Evolutionary conservation across 2,113 vertebrate genomes (phyloP).

Genomic region (Brienomyrus brachyistius): DNA sequence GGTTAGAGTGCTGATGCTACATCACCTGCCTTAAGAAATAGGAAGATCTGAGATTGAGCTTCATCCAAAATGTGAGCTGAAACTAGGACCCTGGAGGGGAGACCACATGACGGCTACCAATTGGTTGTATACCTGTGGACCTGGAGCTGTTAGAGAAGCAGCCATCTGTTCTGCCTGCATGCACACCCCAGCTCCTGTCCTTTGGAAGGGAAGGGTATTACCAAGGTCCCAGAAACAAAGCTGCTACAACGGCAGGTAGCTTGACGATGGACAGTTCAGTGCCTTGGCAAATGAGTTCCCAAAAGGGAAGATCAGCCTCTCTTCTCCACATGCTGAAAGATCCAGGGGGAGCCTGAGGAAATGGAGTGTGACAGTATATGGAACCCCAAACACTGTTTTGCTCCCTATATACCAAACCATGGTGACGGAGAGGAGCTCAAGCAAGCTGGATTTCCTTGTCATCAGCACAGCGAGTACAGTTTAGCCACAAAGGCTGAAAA

Average conservation of each 20-base stretch:
- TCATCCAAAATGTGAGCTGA: background rate
- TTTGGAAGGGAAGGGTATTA: background rate
- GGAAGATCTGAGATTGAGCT: background rate
- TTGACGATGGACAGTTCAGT: background rate
- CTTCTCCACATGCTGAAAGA: background rate
- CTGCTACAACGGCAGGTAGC: background rate
- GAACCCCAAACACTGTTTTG: background rate
- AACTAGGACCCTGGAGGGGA: background rate
- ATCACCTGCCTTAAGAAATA: background rate
- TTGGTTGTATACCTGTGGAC: background rate
- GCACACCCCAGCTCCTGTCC: background rate
- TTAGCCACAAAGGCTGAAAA: background rate
- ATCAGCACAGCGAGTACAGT: background rate
- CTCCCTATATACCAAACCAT: background rate
- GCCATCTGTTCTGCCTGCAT: slow-evolving; percentile 2
- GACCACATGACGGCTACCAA: background rate
- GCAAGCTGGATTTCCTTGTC: background rate
- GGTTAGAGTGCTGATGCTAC: background rate
- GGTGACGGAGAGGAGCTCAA: background rate
- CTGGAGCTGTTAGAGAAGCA: background rate
- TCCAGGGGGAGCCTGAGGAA: background rate
- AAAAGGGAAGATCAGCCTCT: background rate
- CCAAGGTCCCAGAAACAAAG: background rate
- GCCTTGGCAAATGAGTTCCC: background rate
- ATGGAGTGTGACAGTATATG: background rate